These are phyloP conservation scores for Lasiurus cinereus DNA, from an alignment of 2,113 vertebrate species.

Conservation along the genomic window DNA sequence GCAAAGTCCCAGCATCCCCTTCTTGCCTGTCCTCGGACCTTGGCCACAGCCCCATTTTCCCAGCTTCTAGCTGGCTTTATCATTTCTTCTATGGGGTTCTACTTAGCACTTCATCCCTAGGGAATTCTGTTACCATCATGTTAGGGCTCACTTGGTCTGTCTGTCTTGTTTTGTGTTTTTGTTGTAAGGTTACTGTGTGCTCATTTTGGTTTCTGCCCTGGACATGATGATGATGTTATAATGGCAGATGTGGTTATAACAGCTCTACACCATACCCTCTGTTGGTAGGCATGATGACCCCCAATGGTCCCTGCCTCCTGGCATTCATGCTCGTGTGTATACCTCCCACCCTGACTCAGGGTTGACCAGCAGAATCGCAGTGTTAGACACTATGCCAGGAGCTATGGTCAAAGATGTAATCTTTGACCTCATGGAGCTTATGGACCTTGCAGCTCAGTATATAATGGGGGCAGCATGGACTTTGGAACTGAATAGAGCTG, in stretches of 20 bases:
- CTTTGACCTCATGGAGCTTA: background rate
- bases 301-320: background rate
- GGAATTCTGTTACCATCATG: background rate
- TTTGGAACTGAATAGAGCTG: background rate
- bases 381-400: background rate
- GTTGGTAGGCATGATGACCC: background rate
- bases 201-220: slow-evolving; percentile 25
- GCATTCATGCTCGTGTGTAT: too few species aligned
- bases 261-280: background rate
- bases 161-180: background rate
- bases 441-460: background rate
- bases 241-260: background rate
- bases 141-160: background rate
- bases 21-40: background rate
- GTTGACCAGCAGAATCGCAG: background rate
- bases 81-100: background rate
- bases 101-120: background rate
- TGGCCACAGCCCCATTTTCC: background rate
- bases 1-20: background rate
- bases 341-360: background rate
- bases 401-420: background rate
- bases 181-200: background rate
- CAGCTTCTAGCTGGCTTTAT: background rate
- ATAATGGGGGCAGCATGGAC: background rate
- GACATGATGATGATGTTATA: background rate